A percentile compares a stretch with the other conserved stretches of the same genome.
These are phyloP conservation scores for Apogon talboti DNA, from an alignment of 2,797 vertebrate species.

Conservation along the genomic window DNA sequence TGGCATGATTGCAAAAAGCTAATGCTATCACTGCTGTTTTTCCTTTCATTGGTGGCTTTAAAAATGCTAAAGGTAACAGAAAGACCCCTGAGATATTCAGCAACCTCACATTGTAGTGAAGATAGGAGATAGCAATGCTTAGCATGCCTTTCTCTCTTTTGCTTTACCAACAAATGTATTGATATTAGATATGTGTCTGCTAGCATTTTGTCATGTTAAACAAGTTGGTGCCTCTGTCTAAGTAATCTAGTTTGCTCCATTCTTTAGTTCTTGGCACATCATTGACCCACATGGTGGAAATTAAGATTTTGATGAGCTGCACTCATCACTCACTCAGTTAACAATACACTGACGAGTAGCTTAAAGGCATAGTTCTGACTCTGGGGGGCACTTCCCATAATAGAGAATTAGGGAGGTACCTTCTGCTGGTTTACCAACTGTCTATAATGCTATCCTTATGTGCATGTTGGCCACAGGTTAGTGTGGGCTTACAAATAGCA, in stretches of 20 bases:
- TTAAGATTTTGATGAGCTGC: conserved; percentile 53
- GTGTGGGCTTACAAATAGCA: conserved; percentile 69
- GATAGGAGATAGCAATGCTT: no score
- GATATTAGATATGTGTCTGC: not conserved
- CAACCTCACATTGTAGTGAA: no score
- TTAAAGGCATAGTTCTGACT: conserved; percentile 44
- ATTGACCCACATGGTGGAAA: conserved; percentile 44
- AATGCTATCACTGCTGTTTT: no score
- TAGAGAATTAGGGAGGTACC: conserved; percentile 59
- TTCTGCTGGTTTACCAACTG: conserved; percentile 68
- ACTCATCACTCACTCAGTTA: conserved; percentile 48
- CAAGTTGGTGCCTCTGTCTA: conserved; percentile 2
- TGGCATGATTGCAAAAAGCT: no score
- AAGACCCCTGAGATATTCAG: no score
- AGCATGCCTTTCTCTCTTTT: no score
- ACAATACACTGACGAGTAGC: conserved; percentile 28
- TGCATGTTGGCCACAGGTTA: conserved; percentile 68
- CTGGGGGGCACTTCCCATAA: conserved; percentile 59
- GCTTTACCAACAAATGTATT: no score
- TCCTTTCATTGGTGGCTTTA: no score
- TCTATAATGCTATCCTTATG: conserved; percentile 69
- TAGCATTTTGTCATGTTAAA: conserved; percentile 2
- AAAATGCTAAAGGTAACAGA: no score
- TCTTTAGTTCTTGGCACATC: conserved; percentile 9
- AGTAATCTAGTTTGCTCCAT: conserved; percentile 24